A percentile compares a stretch with the other conserved stretches of the same genome.
Evolutionary conservation across 2,113 vertebrate genomes (phyloP).

Genomic region (Bos indicus): DNA sequence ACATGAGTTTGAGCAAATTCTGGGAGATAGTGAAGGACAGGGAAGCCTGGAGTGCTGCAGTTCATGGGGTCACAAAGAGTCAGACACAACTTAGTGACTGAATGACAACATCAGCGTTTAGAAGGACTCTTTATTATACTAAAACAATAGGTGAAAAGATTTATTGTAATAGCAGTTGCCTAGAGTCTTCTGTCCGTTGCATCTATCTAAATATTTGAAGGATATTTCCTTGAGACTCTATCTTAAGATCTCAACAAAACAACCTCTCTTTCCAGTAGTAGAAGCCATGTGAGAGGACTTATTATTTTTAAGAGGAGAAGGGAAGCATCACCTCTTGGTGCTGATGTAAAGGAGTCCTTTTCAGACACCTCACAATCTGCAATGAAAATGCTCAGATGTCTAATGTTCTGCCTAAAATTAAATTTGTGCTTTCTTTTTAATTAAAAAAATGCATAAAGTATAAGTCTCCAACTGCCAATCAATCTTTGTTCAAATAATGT

Average conservation of each 20-base stretch:
- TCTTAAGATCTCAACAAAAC: not conserved
- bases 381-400: not conserved
- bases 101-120: not conserved
- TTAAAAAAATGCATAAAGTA: not conserved
- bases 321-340: not conserved
- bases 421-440: not conserved
- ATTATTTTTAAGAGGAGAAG: not conserved
- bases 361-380: not conserved
- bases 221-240: not conserved
- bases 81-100: not conserved
- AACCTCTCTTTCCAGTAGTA: not conserved
- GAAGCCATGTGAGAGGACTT: not conserved
- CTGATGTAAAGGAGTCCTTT: not conserved
- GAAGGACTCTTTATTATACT: not conserved
- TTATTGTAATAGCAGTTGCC: not conserved
- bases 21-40: not conserved
- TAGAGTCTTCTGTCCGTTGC: not conserved
- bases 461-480: not conserved
- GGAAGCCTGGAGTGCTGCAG: not conserved
- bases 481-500: not conserved
- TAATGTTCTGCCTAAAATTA: not conserved
- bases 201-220: not conserved
- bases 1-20: not conserved
- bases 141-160: not conserved
- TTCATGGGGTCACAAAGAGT: not conserved